Conservation (phyloP, 2,113 vertebrate genomes). For the Psilopogon haemacephalus region DNA sequence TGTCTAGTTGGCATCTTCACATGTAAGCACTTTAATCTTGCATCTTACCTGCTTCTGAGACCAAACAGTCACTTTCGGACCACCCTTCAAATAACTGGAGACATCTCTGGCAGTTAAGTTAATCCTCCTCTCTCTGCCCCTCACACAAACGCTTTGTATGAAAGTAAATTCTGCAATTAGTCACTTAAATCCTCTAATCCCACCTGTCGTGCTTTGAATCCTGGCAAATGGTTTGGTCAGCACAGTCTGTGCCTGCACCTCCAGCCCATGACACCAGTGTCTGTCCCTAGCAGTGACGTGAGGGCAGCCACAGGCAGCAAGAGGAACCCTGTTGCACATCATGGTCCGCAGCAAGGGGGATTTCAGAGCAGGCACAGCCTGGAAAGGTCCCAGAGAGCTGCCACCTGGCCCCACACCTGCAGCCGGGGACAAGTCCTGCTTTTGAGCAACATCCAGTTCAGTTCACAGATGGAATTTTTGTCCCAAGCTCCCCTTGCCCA, state of each 20-base stretch:
- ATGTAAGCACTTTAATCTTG: not conserved
- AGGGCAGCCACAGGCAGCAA: not conserved
- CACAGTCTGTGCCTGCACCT: not conserved
- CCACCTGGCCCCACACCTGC: not conserved
- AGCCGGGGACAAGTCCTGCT: not conserved
- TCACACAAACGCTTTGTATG: not conserved
- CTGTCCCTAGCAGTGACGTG: constrained; percentile 27
- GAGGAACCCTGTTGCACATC: fast-evolving
- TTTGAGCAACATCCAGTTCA: not conserved
- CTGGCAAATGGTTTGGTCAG: not conserved
- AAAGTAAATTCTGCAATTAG: constrained; percentile 58
- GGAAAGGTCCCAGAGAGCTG: not conserved
- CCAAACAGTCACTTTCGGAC: constrained; percentile 1
- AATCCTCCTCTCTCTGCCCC: constrained; percentile 45
- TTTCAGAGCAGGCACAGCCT: not conserved
- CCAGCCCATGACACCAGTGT: not conserved
- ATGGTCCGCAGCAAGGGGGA: not conserved
- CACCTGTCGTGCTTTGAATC: not conserved
- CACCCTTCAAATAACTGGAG: constrained; percentile 36
- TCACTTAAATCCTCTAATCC: not conserved
- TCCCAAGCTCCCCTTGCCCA: not conserved
- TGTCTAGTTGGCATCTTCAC: not conserved
- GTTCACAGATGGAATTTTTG: not conserved
- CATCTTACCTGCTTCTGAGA: too few species aligned
- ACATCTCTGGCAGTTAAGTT: constrained; percentile 48